Conservation (phyloP, 2,113 vertebrate genomes). For the Rhabdornis inornatus region DNA sequence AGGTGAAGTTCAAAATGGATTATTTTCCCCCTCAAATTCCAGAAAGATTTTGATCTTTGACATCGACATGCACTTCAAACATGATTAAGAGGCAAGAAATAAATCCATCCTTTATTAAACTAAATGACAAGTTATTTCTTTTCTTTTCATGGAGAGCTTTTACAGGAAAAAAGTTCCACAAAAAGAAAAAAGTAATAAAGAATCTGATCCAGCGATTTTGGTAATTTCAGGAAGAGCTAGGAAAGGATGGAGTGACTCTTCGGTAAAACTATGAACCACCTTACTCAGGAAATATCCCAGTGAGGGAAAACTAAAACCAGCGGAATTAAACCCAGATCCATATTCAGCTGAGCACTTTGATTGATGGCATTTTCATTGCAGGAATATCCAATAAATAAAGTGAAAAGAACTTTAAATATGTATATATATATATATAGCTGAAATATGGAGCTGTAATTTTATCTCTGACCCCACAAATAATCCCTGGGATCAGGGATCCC, state of each 20-base stretch:
- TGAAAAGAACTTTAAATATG: not conserved
- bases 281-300: fast-evolving
- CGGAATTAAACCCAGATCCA: not conserved
- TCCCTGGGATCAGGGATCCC: not conserved
- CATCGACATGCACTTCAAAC: not conserved
- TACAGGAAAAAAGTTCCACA: not conserved
- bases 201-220: not conserved
- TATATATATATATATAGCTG: not conserved
- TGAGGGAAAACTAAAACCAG: not conserved
- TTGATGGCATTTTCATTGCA: not conserved
- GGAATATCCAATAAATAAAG: not conserved
- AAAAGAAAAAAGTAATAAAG: not conserved
- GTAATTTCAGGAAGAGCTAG: not conserved
- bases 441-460: not conserved
- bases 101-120: not conserved
- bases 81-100: not conserved
- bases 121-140: not conserved
- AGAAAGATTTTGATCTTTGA: conserved; percentile 2
- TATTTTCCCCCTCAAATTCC: not conserved
- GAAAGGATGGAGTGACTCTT: not conserved
- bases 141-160: not conserved
- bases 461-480: not conserved
- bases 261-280: not conserved
- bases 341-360: not conserved
- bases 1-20: not conserved